Conservation (phyloP, 1,140 invertebrate genomes). For the Oncopodura yosiiana region DNA sequence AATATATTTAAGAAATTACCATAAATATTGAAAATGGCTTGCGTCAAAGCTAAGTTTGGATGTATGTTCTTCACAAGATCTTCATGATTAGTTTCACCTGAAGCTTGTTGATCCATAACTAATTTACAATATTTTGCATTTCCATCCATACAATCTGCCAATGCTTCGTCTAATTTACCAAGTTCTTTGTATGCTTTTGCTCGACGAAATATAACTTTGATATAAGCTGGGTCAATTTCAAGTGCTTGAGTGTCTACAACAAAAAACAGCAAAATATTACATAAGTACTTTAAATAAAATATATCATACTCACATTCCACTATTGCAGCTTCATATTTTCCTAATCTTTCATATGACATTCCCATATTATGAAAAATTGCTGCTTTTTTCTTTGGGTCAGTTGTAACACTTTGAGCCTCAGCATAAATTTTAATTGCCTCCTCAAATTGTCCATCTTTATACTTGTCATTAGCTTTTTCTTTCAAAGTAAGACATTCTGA, state of each 20-base stretch:
- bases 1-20: too few relatives aligned
- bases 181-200: neutral
- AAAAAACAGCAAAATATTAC: too few relatives aligned
- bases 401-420: neutral
- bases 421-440: conserved; percentile 9
- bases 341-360: conserved; percentile 4
- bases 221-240: neutral
- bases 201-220: conserved; percentile 12
- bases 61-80: too few relatives aligned
- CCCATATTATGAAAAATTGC: conserved; percentile 12
- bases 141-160: neutral
- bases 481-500: too few relatives aligned
- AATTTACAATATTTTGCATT: too few relatives aligned
- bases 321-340: conserved; percentile 5
- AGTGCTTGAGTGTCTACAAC: conserved; percentile 7
- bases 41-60: too few relatives aligned
- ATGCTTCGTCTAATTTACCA: neutral
- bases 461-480: neutral
- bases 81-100: too few relatives aligned
- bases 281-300: too few relatives aligned
- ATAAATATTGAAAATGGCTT: too few relatives aligned
- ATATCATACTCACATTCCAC: too few relatives aligned
- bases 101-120: too few relatives aligned
- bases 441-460: neutral
- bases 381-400: neutral